Base-by-base conservation (phyloP, 1,140 invertebrate species). In the Plectrocnemia conspersa region DNA sequence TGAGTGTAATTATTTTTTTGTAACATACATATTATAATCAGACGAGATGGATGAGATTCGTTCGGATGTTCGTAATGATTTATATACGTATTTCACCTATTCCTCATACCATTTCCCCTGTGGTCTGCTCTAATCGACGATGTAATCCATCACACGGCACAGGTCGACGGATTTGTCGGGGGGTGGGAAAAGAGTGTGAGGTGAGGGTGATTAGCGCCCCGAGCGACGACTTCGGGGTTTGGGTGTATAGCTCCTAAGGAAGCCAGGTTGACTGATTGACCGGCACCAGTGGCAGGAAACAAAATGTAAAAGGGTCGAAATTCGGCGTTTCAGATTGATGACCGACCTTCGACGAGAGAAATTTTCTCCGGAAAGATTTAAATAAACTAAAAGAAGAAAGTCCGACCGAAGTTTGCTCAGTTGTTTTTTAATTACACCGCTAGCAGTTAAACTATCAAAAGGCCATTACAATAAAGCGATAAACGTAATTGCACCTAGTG, bases 81-180 rank as follows among this genome's bases (percentile, higher is more conserved):
- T n/a, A n/a, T n/a, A n/a, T n/a, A n/a, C n/a, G n/a, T n/a, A n/a
- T 35, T 41, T 52, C 50, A 52, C 50, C 50, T 44, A 52, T 21
- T 41, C 18, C 41, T 18, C 41, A 22, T 3, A 11, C 44, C 32
- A 3, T 15, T 25, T 21, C 40, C 55, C 55, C 36, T 50, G 47
- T 56, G 53, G 59, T 57, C 54, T 40, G 32, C 36, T 52, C 59
- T 61, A 61, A 61, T 61, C 59, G 59, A 56, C 59, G 49, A 54
- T 53, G 59, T 61, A 61, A 61, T 61, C 59, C 59, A 61, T 61
- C 59, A 61, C 59, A 61, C 59, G 59, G 59, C 59, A 54, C 59
- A 61, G 59, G 59, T 61, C 54, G 47, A 11, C 23, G 3, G 47
- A 23, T 16, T 4, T 18, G 44, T 15, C 49, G 46, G 36, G 35